Conservation (phyloP, 92 coral and sea anemone species). For the Nematostella vectensis region DNA sequence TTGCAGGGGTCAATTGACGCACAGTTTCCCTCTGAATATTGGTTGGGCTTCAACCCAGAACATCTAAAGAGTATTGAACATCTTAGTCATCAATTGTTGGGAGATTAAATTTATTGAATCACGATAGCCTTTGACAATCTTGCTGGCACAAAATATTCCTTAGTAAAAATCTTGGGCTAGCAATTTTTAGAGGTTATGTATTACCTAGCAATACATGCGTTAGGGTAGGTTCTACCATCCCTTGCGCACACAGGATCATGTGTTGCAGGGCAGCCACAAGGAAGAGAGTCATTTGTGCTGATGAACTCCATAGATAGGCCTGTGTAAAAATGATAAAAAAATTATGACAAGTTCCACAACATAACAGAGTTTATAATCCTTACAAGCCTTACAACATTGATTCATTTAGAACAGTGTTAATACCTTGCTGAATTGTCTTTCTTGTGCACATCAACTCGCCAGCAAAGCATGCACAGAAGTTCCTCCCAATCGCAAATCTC, state of each 20-base stretch:
- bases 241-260: constrained; percentile 74
- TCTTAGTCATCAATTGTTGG: neutral
- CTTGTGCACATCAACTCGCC: too few species aligned
- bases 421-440: neutral
- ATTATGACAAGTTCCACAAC: too few species aligned
- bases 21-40: constrained; percentile 51
- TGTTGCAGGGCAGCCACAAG: constrained; percentile 65
- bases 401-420: neutral
- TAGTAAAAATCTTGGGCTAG: too few species aligned
- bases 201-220: constrained; percentile 85
- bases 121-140: too few species aligned
- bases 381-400: too few species aligned
- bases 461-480: constrained; percentile 82
- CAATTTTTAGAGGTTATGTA: too few species aligned
- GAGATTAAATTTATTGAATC: too few species aligned
- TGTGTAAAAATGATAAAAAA: too few species aligned
- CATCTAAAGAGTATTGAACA: constrained; percentile 41
- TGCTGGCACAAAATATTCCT: too few species aligned
- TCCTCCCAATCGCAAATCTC: constrained; percentile 58
- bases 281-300: constrained; percentile 33
- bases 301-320: too few species aligned
- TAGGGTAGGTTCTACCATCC: constrained; percentile 81
- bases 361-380: too few species aligned
- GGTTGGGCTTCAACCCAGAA: constrained; percentile 38
- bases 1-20: constrained; percentile 75